Evolutionary conservation across 1,140 invertebrate genomes (phyloP).

Genomic region (Cotesia typhae): DNA sequence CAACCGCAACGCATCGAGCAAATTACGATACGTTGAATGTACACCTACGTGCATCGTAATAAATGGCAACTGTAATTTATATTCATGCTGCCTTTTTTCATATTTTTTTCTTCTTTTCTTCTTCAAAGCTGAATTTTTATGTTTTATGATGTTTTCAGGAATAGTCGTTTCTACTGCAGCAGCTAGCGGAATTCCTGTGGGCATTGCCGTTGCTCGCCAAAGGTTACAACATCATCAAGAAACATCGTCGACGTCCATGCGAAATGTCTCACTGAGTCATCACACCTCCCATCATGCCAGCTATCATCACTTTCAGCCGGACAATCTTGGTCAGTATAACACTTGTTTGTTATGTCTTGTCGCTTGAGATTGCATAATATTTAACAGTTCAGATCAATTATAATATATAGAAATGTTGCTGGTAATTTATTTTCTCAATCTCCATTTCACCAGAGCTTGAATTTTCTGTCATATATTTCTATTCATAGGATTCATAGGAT

Average conservation of each 20-base stretch:
- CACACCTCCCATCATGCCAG: constrained; percentile 60
- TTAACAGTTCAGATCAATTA: no score
- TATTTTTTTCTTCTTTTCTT: not conserved
- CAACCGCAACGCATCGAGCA: constrained; percentile 27
- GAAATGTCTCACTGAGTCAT: constrained; percentile 62
- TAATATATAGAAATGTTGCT: no score
- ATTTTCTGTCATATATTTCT: no score
- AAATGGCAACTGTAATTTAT: constrained; percentile 17
- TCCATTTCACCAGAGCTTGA: no score
- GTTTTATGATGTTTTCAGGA: constrained; percentile 46
- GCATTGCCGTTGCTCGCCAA: constrained; percentile 85
- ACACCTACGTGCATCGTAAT: constrained; percentile 19
- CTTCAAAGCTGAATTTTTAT: not conserved
- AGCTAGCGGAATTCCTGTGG: constrained; percentile 78
- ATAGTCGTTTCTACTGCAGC: constrained; percentile 59
- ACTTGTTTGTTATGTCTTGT: constrained; percentile 10
- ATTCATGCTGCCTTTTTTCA: not conserved
- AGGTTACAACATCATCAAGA: constrained; percentile 73
- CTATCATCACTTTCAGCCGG: constrained; percentile 62
- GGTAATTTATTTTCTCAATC: no score
- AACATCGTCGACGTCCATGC: constrained; percentile 64
- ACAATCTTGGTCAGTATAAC: constrained; percentile 55
- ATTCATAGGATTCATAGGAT: no score
- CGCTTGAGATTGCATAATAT: no score
- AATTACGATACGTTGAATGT: constrained; percentile 31